phyloP scores from a whole-genome alignment of 2,113 vertebrate species.

The Meles meles region DNA sequence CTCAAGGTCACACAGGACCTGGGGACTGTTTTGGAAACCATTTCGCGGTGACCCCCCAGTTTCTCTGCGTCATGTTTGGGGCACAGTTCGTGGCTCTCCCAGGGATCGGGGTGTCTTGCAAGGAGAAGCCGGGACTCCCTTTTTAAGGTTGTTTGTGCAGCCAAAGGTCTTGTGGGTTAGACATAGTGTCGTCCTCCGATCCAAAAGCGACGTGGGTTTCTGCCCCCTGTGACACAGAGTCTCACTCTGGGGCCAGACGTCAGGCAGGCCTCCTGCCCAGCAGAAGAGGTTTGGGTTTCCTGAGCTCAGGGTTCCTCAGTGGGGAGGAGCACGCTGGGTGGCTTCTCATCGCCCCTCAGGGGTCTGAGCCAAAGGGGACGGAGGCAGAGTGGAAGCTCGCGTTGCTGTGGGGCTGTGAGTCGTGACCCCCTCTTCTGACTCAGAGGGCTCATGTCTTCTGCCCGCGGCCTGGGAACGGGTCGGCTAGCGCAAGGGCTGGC shows the following conservation, averaged over 20 bases:
- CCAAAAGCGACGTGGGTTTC: background rate
- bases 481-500: background rate
- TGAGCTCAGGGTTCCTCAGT: background rate
- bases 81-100: background rate
- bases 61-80: background rate
- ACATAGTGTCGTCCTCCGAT: background rate
- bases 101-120: background rate
- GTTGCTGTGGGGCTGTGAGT: too few species aligned
- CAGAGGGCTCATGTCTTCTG: background rate
- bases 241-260: too few species aligned
- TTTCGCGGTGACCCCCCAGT: background rate
- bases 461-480: accelerated
- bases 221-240: background rate
- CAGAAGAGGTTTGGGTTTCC: background rate
- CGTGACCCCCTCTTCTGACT: background rate
- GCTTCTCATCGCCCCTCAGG: accelerated
- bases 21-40: too few species aligned
- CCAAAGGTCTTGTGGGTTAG: background rate
- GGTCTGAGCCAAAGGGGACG: accelerated
- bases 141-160: background rate
- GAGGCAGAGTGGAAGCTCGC: background rate
- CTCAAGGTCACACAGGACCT: accelerated
- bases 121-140: background rate
- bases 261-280: background rate
- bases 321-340: background rate